Base-by-base conservation (phyloP, 2,888 invertebrate species). In the Noctuana brunneofusca region DNA sequence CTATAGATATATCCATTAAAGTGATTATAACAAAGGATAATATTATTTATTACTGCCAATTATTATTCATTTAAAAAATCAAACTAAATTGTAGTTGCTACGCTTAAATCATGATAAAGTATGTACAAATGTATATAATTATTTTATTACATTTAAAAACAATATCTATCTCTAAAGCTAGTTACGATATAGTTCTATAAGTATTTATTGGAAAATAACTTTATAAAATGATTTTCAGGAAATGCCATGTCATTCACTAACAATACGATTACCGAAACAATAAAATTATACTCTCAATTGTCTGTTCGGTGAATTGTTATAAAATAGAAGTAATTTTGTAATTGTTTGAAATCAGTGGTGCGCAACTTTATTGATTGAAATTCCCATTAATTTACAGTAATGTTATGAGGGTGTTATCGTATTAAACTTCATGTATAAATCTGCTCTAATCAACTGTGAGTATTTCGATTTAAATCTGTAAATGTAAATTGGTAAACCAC, bases 331-430 rank as follows among this genome's bases (percentile, higher is more conserved):
- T 53, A 32, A 53, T 53, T 53, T 53, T 35, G 46, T 50, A 38
- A 58, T 59, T 59, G 52, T 59, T 11, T 14, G 27, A 14, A 59
- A 14, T 53, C 53, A 59, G 59, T 22, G 20, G 50, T 46, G 59
- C 59, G 59, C 14, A 16, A 12, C 53, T 46, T 32, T 46, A 32
- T 53, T 46, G 14, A 59, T 59, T 43, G 43, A 27, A 53, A 59
- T 52, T 27, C 30, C 3, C 32, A 46, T 53, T 53, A 43, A 53
- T 46, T 50, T 41, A 59, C 14, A 27, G 16, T 41, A 41, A 43
- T 53, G 30, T 14, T 53, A 59, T 59, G 52, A 53, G 59, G 53
- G 53, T 46, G 32, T 46, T 59, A 46, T 46, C 59, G 30, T 55
- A 18, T 43, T 11, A 16, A 55, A 55, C 55, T 16, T 27, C 16